phyloP scores from a whole-genome alignment of 2,888 invertebrate genomes.

The Drosophila cyrtoloma region DNA sequence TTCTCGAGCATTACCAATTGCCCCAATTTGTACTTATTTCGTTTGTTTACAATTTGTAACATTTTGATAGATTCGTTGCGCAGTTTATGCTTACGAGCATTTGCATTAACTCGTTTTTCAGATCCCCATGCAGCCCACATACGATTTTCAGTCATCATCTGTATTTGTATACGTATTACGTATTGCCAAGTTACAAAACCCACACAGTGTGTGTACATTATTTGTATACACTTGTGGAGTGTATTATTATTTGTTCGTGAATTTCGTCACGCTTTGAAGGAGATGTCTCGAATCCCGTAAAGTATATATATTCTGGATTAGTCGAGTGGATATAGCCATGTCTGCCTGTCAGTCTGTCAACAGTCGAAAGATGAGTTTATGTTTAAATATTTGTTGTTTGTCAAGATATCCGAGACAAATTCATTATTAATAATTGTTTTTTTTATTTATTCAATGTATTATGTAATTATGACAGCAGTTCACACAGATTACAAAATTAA shows the following conservation, averaged over 20 bases:
- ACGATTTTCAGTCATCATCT: constrained; percentile 11
- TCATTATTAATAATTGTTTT: not conserved
- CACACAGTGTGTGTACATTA: constrained; percentile 21
- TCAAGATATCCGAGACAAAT: not conserved
- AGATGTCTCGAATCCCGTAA: not conserved
- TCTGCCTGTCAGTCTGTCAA: not conserved
- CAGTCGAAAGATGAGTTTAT: not conserved
- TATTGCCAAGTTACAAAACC: constrained; percentile 34
- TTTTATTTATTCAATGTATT: not conserved
- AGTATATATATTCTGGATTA: not conserved
- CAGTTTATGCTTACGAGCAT: constrained; percentile 41
- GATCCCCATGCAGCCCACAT: constrained; percentile 34
- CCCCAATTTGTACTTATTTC: constrained; percentile 17
- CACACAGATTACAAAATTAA: not conserved
- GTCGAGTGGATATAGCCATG: not conserved
- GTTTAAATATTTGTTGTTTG: not conserved
- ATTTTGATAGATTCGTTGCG: constrained; percentile 43
- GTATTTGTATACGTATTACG: constrained; percentile 6
- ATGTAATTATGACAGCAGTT: not conserved
- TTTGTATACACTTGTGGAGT: not conserved
- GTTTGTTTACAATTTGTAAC: constrained; percentile 12
- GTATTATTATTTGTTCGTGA: not conserved
- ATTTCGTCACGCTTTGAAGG: not conserved
- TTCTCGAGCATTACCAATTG: constrained; percentile 1
- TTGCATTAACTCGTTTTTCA: constrained; percentile 27